phyloP scores from a whole-genome alignment of 2,888 invertebrate species.

The Podabrus alpinus region DNA sequence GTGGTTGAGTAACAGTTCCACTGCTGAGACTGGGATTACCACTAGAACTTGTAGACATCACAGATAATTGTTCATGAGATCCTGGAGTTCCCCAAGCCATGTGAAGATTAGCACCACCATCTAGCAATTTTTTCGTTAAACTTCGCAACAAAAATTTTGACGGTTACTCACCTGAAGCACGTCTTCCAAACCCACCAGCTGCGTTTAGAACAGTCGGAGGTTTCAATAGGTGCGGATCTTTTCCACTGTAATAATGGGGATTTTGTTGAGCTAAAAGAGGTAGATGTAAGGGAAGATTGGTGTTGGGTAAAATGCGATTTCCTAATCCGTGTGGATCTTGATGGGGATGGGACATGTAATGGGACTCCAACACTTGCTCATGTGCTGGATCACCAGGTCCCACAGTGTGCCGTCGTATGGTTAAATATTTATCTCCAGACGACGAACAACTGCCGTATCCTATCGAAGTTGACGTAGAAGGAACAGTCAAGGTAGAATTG shows the following conservation, averaged over 20 bases:
- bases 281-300: constrained; percentile 83
- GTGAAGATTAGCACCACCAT: constrained; percentile 93
- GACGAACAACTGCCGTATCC: constrained; percentile 43
- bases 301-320: constrained; percentile 69
- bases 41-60: constrained; percentile 57
- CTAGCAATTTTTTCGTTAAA: constrained; percentile 47
- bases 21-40: constrained; percentile 58
- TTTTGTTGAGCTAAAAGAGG: constrained; percentile 84
- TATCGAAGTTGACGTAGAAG: constrained; percentile 43
- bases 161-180: constrained; percentile 71
- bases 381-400: constrained; percentile 90
- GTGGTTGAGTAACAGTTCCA: constrained; percentile 56
- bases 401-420: constrained; percentile 86
- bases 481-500: constrained; percentile 45
- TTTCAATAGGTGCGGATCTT: constrained; percentile 91
- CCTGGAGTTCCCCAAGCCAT: constrained; percentile 61
- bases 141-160: background rate
- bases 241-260: constrained; percentile 83
- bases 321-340: constrained; percentile 47
- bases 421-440: constrained; percentile 58
- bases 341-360: constrained; percentile 55
- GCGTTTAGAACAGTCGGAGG: constrained; percentile 90
- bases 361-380: constrained; percentile 69
- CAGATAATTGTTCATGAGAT: constrained; percentile 57
- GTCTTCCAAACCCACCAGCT: constrained; percentile 81